These are phyloP conservation scores for Chlorops oryzae DNA, from an alignment of 1,140 invertebrate genomes.

Conservation along the genomic window DNA sequence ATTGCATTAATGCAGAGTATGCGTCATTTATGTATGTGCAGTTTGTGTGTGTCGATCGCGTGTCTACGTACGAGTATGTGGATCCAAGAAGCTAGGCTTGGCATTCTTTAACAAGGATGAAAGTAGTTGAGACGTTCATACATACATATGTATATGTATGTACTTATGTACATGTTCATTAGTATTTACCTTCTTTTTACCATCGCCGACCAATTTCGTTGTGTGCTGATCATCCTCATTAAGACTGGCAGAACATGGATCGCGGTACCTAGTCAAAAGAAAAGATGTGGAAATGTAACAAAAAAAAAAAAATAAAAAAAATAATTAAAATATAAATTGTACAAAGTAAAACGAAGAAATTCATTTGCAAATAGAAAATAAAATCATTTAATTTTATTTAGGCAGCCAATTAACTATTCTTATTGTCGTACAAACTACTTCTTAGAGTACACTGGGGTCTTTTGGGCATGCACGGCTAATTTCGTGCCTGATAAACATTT, in stretches of 20 bases:
- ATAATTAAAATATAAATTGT: background rate
- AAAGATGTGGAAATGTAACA: background rate
- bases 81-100: no score
- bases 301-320: slow-evolving; percentile 7
- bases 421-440: no score
- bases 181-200: slow-evolving; percentile 65
- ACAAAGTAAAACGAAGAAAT: slow-evolving; percentile 8
- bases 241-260: slow-evolving; percentile 82
- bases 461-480: no score
- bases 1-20: no score
- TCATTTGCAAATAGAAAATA: background rate
- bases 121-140: background rate
- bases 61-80: no score
- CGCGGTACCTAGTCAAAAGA: slow-evolving; percentile 57
- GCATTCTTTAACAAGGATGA: no score
- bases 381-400: slow-evolving; percentile 12
- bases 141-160: background rate
- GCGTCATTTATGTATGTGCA: no score
- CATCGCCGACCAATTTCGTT: slow-evolving; percentile 77
- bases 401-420: no score
- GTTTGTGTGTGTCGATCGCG: no score
- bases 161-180: background rate
- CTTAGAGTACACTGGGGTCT: no score
- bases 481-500: no score
- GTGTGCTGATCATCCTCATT: slow-evolving; percentile 87